These are phyloP conservation scores for Hesperia comma DNA, from an alignment of 2,888 invertebrate species.

Conservation along the genomic window DNA sequence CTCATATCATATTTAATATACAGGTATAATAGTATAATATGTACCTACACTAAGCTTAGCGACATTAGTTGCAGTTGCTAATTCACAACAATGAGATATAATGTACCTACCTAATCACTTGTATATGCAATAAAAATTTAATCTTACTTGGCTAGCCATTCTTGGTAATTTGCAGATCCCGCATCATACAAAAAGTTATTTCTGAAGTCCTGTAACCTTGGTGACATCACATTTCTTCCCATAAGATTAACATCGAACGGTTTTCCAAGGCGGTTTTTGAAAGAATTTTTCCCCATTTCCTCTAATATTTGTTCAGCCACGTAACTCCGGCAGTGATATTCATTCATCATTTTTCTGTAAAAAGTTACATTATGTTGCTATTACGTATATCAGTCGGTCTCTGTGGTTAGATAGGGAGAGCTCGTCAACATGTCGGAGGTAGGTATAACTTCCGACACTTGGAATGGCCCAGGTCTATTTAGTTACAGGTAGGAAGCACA, in stretches of 20 bases:
- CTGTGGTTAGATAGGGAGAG: too few relatives aligned
- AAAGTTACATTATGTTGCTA: not conserved
- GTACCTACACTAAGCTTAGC: too few relatives aligned
- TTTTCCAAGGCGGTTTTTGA: conserved; percentile 68
- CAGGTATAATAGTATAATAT: too few relatives aligned
- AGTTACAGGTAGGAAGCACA: too few relatives aligned
- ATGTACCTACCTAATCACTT: not conserved
- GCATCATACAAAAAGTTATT: conserved; percentile 84
- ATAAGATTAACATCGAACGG: conserved; percentile 50
- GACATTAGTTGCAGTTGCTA: too few relatives aligned
- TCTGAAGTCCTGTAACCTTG: conserved; percentile 65
- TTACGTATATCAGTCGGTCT: too few relatives aligned
- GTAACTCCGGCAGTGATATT: conserved; percentile 89
- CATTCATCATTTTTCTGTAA: conserved; percentile 89
- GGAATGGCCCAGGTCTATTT: too few relatives aligned
- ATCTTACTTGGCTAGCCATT: conserved; percentile 89
- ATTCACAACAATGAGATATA: too few relatives aligned
- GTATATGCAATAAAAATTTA: not conserved
- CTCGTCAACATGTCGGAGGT: too few relatives aligned
- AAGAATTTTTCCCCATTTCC: conserved; percentile 80
- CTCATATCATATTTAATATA: too few relatives aligned
- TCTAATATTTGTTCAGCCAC: conserved; percentile 89
- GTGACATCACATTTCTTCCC: conserved; percentile 46
- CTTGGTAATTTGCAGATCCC: conserved; percentile 88
- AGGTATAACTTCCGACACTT: too few relatives aligned